A percentile compares a stretch with the other conserved stretches of the same genome.
These are phyloP conservation scores for Alectoris magna DNA, from an alignment of 2,797 vertebrate genomes.

Conservation along the genomic window DNA sequence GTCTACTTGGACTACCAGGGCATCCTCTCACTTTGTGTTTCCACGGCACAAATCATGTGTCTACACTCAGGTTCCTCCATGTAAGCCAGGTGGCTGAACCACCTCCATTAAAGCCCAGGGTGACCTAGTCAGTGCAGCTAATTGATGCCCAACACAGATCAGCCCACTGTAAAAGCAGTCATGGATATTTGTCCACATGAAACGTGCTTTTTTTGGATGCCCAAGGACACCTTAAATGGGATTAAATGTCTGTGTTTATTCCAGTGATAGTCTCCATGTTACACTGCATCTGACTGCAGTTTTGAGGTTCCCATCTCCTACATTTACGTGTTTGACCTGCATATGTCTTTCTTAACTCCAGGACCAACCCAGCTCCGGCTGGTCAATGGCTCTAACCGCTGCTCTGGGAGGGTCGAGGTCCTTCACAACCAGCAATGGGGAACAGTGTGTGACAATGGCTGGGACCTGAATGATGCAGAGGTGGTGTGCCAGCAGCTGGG, in stretches of 20 bases:
- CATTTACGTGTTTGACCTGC: neutral
- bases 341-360: neutral
- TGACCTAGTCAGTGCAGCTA: neutral
- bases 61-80: neutral
- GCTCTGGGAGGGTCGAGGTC: neutral
- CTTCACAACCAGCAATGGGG: neutral
- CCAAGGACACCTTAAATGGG: neutral
- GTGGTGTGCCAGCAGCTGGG: conserved; percentile 1
- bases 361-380: neutral
- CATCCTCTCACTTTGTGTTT: neutral
- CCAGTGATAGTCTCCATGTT: neutral
- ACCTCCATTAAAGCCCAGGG: neutral
- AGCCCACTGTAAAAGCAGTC: neutral
- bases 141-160: neutral
- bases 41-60: neutral
- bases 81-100: neutral
- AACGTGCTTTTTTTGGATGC: neutral
- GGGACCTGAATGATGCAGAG: neutral
- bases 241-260: neutral
- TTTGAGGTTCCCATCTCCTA: neutral
- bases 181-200: neutral
- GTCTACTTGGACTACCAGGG: neutral
- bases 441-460: neutral
- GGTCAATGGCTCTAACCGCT: neutral
- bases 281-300: neutral